Percentiles rank a stretch among this genome's conserved stretches.
Conservation (phyloP, 2,888 invertebrate genomes). For the Temnothorax rugatulus region DNA sequence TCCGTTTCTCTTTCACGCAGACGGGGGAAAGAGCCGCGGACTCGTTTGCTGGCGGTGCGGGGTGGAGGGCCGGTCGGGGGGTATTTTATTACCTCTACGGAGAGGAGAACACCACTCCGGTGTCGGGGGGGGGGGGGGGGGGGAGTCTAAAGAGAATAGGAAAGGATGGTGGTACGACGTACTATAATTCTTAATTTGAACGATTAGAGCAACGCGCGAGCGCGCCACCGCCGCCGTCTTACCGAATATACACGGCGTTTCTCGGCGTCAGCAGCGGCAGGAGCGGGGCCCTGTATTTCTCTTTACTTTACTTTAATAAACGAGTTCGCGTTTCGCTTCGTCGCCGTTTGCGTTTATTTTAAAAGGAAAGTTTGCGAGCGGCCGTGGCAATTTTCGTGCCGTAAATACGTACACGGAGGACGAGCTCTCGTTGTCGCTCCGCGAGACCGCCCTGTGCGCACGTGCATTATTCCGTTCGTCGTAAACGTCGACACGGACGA, state of each 20-base stretch:
- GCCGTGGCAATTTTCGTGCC: slow-evolving; percentile 53
- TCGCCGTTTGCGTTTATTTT: slow-evolving; percentile 54
- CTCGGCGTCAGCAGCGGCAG: neutral
- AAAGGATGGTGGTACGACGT: slow-evolving; percentile 66
- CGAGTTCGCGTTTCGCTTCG: slow-evolving; percentile 50
- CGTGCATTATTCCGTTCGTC: slow-evolving; percentile 50
- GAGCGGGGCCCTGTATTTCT: slow-evolving; percentile 50
- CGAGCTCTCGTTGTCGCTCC: slow-evolving; percentile 40
- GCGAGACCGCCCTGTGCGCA: neutral
- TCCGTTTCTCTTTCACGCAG: slow-evolving; percentile 48
- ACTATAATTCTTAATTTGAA: slow-evolving; percentile 74
- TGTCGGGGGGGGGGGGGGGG: slow-evolving; percentile 17
- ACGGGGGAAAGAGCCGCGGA: slow-evolving; percentile 51
- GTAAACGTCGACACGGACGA: slow-evolving; percentile 42
- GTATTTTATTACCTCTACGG: slow-evolving; percentile 70
- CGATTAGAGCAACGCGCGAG: slow-evolving; percentile 67
- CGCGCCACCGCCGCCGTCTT: slow-evolving; percentile 38
- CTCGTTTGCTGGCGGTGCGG: slow-evolving; percentile 13
- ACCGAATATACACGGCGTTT: slow-evolving; percentile 52
- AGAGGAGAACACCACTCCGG: slow-evolving; percentile 51
- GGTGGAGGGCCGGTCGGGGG: slow-evolving; percentile 32
- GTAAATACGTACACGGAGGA: slow-evolving; percentile 40
- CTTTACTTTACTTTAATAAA: slow-evolving; percentile 53
- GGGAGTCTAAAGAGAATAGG: slow-evolving; percentile 67
- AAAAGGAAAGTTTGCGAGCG: slow-evolving; percentile 58